Conservation (phyloP, 1,140 invertebrate species). For the Ptiloglossa arizonensis region DNA sequence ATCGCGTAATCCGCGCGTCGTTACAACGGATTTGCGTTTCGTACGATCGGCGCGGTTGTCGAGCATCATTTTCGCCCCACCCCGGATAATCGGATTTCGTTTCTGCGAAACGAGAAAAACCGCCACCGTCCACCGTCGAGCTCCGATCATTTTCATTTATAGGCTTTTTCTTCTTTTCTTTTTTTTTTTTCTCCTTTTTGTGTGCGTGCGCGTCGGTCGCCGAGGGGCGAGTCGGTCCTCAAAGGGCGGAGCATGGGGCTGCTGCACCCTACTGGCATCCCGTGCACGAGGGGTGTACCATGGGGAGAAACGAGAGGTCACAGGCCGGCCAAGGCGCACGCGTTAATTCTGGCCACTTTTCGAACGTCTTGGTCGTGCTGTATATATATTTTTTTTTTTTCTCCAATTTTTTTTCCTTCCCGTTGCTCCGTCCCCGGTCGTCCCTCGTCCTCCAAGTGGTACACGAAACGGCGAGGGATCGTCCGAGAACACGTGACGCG, state of each 20-base stretch:
- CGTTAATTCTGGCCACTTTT: constrained; percentile 79
- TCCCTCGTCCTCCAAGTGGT: no score
- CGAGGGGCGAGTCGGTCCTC: constrained; percentile 46
- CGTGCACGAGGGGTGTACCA: constrained; percentile 19
- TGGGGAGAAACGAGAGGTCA: constrained; percentile 22
- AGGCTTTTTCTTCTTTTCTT: constrained; percentile 70
- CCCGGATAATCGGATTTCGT: constrained; percentile 71
- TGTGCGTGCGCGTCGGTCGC: constrained; percentile 60
- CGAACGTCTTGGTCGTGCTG: constrained; percentile 67
- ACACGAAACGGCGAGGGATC: constrained; percentile 14
- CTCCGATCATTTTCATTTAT: constrained; percentile 69
- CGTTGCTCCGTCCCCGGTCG: constrained; percentile 19
- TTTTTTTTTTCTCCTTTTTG: no score
- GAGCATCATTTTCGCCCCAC: constrained; percentile 23
- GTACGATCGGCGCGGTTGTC: neutral
- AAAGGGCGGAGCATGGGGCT: constrained; percentile 49
- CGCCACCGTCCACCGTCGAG: neutral
- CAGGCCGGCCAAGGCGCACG: constrained; percentile 62
- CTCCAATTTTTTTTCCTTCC: constrained; percentile 55
- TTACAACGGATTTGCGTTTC: constrained; percentile 30
- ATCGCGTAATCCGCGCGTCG: constrained; percentile 24
- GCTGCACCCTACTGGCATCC: constrained; percentile 41
- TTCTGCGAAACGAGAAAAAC: constrained; percentile 54
- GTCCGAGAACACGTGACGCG: neutral
- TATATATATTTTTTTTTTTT: constrained; percentile 61